Conservation (phyloP, 1,140 invertebrate genomes). For the Drosophila arizonae region DNA sequence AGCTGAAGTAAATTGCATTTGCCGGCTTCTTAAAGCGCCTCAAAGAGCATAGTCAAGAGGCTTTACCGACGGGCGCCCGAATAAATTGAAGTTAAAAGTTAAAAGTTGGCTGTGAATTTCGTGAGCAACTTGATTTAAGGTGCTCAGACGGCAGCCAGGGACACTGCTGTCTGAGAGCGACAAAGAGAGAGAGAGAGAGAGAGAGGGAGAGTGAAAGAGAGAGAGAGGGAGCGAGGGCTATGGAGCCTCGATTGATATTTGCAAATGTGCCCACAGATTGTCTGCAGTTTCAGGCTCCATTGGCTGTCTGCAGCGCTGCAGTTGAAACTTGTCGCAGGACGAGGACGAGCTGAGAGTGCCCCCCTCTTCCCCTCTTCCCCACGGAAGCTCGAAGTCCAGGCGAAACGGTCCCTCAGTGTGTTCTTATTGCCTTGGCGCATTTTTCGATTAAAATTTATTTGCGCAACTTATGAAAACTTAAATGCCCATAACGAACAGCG, state of each 20-base stretch:
- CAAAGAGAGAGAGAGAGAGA: too few species aligned
- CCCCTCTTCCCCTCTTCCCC: not conserved
- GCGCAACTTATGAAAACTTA: slow-evolving; percentile 78
- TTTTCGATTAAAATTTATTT: slow-evolving; percentile 81
- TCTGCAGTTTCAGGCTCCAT: slow-evolving; percentile 38
- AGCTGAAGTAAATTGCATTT: too few species aligned
- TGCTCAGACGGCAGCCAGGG: not conserved
- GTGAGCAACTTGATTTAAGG: not conserved
- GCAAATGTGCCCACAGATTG: slow-evolving; percentile 15
- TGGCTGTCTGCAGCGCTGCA: slow-evolving; percentile 12
- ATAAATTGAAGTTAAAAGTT: too few species aligned
- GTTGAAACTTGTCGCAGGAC: slow-evolving; percentile 21
- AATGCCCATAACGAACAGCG: slow-evolving; percentile 69
- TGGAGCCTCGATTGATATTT: slow-evolving; percentile 7
- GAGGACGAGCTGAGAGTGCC: not conserved
- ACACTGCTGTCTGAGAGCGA: too few species aligned
- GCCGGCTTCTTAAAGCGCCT: too few species aligned
- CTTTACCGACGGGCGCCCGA: too few species aligned
- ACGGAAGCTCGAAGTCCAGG: too few species aligned
- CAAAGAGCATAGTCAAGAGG: too few species aligned
- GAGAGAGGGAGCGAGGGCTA: not conserved
- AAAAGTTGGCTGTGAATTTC: too few species aligned
- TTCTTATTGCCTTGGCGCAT: slow-evolving; percentile 60
- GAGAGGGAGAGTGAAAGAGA: too few species aligned
- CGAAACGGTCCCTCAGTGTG: too few species aligned